Percentiles rank a stretch among this genome's conserved stretches.
Conservation (phyloP, 2,113 vertebrate species). For the Rostratula benghalensis region DNA sequence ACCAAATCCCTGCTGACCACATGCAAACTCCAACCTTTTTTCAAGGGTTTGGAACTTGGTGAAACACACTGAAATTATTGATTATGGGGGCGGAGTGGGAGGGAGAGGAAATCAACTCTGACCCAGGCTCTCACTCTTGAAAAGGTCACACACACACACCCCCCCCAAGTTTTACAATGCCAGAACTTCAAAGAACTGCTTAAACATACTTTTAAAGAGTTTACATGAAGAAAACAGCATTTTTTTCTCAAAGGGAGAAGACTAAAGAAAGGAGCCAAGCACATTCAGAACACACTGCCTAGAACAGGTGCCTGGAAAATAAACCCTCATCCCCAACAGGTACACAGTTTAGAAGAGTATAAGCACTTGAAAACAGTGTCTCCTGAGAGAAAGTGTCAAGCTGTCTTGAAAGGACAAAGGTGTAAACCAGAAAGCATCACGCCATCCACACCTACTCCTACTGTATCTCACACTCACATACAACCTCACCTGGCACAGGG, state of each 20-base stretch:
- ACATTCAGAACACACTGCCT: neutral
- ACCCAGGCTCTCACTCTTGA: neutral
- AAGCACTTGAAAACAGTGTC: neutral
- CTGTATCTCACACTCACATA: neutral
- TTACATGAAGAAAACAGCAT: neutral
- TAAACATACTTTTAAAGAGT: neutral
- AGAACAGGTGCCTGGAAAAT: neutral
- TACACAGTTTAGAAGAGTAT: neutral
- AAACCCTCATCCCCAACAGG: neutral
- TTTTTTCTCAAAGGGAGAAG: neutral
- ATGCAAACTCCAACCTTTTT: neutral
- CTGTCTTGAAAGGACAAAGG: neutral
- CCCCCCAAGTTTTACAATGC: neutral
- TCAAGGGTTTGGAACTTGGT: neutral
- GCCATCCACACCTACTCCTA: neutral
- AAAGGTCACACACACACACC: neutral
- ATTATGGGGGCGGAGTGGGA: accelerated
- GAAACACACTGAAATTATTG: neutral
- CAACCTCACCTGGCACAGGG: accelerated
- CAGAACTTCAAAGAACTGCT: neutral
- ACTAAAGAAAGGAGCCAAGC: neutral
- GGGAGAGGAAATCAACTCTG: neutral
- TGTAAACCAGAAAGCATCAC: neutral
- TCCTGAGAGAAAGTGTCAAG: neutral
- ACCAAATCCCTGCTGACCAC: neutral